These are phyloP conservation scores for Timandra comae DNA, from an alignment of 2,888 invertebrate genomes.

Conservation along the genomic window DNA sequence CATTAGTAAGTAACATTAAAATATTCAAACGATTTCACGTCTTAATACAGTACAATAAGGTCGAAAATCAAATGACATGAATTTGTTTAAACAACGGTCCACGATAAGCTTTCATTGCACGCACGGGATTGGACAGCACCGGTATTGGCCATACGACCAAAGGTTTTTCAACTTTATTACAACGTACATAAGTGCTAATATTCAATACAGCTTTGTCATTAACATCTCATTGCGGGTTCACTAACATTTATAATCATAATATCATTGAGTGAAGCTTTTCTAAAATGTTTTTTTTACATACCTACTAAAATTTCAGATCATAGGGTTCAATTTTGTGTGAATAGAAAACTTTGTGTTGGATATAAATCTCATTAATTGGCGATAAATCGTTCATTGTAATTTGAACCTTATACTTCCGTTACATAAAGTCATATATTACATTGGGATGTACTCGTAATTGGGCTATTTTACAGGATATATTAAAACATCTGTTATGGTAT, in stretches of 20 bases:
- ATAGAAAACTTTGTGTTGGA: too few species aligned
- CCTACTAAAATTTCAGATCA: too few species aligned
- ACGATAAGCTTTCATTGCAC: constrained; percentile 48
- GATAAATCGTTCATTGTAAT: too few species aligned
- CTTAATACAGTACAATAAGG: constrained; percentile 1
- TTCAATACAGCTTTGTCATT: constrained; percentile 9
- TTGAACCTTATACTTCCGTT: too few species aligned
- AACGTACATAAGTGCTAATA: constrained; percentile 18
- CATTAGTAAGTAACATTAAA: too few species aligned
- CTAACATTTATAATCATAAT: constrained; percentile 1
- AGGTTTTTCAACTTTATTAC: constrained; percentile 28
- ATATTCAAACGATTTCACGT: not conserved
- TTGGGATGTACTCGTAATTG: too few species aligned
- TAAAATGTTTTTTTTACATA: too few species aligned
- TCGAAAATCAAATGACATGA: constrained; percentile 5
- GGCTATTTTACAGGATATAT: too few species aligned
- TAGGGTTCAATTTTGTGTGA: too few species aligned
- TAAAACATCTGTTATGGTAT: too few species aligned
- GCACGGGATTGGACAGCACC: constrained; percentile 39
- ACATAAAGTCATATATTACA: too few species aligned
- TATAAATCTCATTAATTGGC: too few species aligned
- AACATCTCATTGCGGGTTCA: not conserved
- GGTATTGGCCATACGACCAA: constrained; percentile 37
- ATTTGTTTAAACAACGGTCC: constrained; percentile 5
- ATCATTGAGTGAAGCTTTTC: not conserved